Evolutionary conservation across 1,140 invertebrate genomes (phyloP), one percentile per base, ranked within the genome.

Genomic region (Spodoptera frugiperda): DNA sequence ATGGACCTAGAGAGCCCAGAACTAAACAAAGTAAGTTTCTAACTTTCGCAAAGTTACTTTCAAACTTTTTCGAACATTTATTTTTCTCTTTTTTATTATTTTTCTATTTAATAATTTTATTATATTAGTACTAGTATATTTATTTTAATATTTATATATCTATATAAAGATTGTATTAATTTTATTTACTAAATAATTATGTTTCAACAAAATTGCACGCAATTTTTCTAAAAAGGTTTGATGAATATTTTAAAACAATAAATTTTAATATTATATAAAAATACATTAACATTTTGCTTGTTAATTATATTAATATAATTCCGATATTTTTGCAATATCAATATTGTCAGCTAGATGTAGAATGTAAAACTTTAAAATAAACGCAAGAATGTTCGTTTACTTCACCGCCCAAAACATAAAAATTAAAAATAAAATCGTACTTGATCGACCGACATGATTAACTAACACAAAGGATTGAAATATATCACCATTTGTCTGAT

Each of bases 1-100:
- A 99, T 93, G 99, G 99, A 84, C 99, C 99, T 0, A 94, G 99
- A 88, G 99, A 99, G 94, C 98, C 99, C 5, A 95, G 99, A 91
- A 99, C 98, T 77, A 99, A 99, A 95, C 98, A 98, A 94, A 98
- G 98, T 99, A 97, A 98, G 98, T 97, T 78, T 67, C 57, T 61
- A 79, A 53, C 44, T 67, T 51, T 61, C 0, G 3, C 33, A 53
- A 63, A 75, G n/a, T 75, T 75, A 33, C 44, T 75, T 75, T 75
- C 48, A 61, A 63, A 75, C 25, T 75, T 61, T 63, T n/a, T 65
- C 3, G 14, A 12, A 1, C n/a, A 0, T 21, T 39, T 8, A 11
- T 14, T 17, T 61, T 25, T 21, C 9, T 55, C 17, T 55, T 14
- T 59, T 30, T 12, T 3, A 11, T 55, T 55, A 3, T 17, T 3